These are phyloP conservation scores for Pseudomugil tenellus DNA, from an alignment of 2,797 vertebrate species.

Conservation along the genomic window DNA sequence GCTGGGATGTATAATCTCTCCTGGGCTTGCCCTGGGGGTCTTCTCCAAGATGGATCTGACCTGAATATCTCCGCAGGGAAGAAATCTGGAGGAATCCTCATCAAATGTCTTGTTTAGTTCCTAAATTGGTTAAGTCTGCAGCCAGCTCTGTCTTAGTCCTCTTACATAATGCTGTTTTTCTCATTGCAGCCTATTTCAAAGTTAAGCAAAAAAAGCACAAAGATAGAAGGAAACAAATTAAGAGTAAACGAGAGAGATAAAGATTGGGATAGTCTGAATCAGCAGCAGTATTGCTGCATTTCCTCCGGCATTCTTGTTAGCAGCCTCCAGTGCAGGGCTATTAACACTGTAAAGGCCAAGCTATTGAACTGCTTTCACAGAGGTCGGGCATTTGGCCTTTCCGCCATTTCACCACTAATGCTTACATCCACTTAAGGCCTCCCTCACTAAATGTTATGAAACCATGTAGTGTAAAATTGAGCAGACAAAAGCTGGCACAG, in stretches of 20 bases:
- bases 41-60: slow-evolving; percentile 44
- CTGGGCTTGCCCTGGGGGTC: slow-evolving; percentile 37
- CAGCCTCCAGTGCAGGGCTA: slow-evolving; percentile 44
- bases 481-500: slow-evolving; percentile 25
- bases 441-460: slow-evolving; percentile 47
- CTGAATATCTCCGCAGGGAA: slow-evolving; percentile 46
- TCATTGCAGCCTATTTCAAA: slow-evolving; percentile 42
- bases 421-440: slow-evolving; percentile 59
- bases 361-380: slow-evolving; percentile 35
- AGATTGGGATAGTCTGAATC: slow-evolving; percentile 28
- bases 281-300: slow-evolving; percentile 43
- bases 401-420: slow-evolving; percentile 34
- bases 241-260: background rate
- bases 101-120: slow-evolving; percentile 33
- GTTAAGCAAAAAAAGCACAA: slow-evolving; percentile 37
- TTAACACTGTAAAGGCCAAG: slow-evolving; percentile 48
- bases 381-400: slow-evolving; percentile 30
- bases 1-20: slow-evolving; percentile 56
- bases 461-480: slow-evolving; percentile 58
- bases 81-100: slow-evolving; percentile 31
- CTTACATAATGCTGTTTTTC: slow-evolving; percentile 38
- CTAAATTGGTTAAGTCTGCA: slow-evolving; percentile 35
- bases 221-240: background rate
- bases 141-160: slow-evolving; percentile 27
- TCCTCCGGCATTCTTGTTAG: slow-evolving; percentile 36